Percentiles rank a stretch among this genome's conserved stretches.
Evolutionary conservation across 2,888 invertebrate species (phyloP).

Genomic region (Strigamia maritima): DNA sequence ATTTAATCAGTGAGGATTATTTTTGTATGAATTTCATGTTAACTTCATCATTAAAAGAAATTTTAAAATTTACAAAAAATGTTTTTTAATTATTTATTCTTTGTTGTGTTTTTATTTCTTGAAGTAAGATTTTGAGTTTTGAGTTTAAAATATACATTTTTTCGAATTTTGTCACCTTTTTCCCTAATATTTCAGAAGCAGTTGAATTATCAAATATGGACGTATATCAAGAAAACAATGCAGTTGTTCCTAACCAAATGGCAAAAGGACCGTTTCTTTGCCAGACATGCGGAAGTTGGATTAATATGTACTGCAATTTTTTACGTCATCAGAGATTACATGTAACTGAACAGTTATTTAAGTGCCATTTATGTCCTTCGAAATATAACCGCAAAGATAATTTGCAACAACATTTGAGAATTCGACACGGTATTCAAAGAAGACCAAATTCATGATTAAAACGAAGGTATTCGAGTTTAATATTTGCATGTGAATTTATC

Average conservation of each 20-base stretch:
- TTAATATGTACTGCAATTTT: slow-evolving; percentile 31
- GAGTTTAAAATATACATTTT: neutral
- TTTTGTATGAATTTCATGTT: neutral
- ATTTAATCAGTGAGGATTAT: neutral
- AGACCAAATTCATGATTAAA: neutral
- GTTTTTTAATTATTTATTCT: neutral
- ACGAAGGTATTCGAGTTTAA: neutral
- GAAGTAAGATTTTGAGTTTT: neutral
- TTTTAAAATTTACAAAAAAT: neutral
- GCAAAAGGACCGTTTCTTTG: neutral
- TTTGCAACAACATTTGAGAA: slow-evolving; percentile 23
- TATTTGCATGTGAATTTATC: neutral
- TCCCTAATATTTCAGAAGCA: neutral
- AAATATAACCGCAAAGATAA: slow-evolving; percentile 19
- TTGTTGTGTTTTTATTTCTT: neutral
- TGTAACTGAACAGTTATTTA: neutral
- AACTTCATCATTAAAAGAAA: neutral
- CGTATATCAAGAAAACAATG: neutral
- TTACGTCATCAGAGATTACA: slow-evolving; percentile 7
- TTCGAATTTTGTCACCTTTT: slow-evolving; percentile 16
- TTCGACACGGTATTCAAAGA: neutral
- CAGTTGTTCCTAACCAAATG: neutral
- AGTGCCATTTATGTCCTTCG: slow-evolving; percentile 13
- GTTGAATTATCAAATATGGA: neutral
- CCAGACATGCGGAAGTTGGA: neutral